Conservation (phyloP, 92 coral and sea anemone species). For the Palythoa grandis region DNA sequence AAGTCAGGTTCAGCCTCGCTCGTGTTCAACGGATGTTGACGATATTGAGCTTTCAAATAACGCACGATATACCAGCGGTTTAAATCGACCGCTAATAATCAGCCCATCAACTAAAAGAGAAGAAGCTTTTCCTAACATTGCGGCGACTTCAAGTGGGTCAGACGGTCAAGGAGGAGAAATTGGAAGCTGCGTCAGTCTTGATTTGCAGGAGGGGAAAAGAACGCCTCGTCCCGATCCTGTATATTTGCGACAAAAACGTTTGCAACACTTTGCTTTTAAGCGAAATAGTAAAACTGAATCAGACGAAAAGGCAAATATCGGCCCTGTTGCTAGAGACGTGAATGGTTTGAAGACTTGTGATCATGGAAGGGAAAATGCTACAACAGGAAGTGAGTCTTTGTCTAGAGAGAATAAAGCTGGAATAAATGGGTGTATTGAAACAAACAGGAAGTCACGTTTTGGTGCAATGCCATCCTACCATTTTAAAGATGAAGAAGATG, state of each 20-base stretch:
- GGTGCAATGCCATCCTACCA: conserved; percentile 3
- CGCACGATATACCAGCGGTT: not conserved
- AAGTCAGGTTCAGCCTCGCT: not conserved
- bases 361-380: not conserved
- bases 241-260: conserved; percentile 76
- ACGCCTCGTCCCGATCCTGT: conserved; percentile 70
- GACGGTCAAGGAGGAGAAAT: not conserved
- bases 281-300: conserved; percentile 8
- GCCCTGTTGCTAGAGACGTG: not conserved
- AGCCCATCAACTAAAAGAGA: not conserved
- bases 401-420: not conserved
- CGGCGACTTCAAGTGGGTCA: not conserved
- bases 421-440: not conserved
- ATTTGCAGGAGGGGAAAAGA: not conserved
- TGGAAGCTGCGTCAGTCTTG: not conserved
- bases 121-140: not conserved
- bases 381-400: not conserved
- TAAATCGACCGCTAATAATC: not conserved
- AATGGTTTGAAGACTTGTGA: not conserved
- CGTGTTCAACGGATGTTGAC: not conserved
- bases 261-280: conserved; percentile 54
- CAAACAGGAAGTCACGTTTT: not conserved
- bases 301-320: not conserved
- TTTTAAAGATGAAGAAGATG: conserved; percentile 64
- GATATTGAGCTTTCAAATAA: conserved; percentile 5